Evolutionary conservation across 2,113 vertebrate genomes (phyloP), one percentile per base, ranked within the genome.

Genomic region (Gambusia affinis): DNA sequence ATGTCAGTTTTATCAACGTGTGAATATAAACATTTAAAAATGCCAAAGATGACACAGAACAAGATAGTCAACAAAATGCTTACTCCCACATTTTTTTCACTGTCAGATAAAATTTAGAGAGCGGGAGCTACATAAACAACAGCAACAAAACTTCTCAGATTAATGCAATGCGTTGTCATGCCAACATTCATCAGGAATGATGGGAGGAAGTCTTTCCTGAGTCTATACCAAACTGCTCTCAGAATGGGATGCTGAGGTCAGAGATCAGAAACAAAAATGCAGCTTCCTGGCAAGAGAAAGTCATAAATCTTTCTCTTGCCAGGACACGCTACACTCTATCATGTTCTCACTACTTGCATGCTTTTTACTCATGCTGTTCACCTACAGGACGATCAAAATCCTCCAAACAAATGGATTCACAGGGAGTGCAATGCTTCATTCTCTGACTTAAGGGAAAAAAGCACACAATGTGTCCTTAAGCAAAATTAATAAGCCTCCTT

Each of bases 401-500:
- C 78, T 8, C 27, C 70, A 35, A 44, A 73, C 29, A 75, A 64
- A 57, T 57, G 51, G 24, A 57, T 57, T 57, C 22, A 57, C 51
- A n/a, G 51, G 22, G 24, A 57, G 51, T 57, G 51, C 10, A n/a
- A n/a, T 57, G 51, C 51, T 57, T n/a, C 51, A 57, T 57, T 17
- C 51, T 57, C 83, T 68, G 61, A 77, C 44, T 78, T 69, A 27
- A 64, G 57, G 61, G 60, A 14, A 79, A 79, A 70, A 72, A 74
- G n/a, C 62, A 70, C 31, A 28, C 8, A 57, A 60, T 5, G 64
- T 11, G 14, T 78, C 87, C 82, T 85, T 76, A 70, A 83, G 84
- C 80, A 51, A 79, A 87, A 88, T 85, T 19, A 83, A 86, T 86
- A 82, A 86, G 69, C 67, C 75, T 76, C 27, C 44, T 67, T 83